Evolutionary conservation across 2,797 vertebrate genomes (phyloP), one percentile per base, ranked within the genome.

Genomic region (Rhodeus uyekii): DNA sequence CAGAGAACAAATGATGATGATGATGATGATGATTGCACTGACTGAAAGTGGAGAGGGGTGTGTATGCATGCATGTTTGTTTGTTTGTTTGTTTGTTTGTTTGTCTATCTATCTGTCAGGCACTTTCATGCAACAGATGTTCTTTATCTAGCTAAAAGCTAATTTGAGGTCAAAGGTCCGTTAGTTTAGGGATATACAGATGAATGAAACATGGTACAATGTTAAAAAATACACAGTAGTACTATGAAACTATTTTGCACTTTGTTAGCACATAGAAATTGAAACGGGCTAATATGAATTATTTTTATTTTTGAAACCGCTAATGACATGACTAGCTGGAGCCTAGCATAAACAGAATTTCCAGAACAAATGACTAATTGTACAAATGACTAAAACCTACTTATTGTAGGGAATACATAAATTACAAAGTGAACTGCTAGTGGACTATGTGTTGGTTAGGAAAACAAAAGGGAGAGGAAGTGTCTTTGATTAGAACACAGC

Each of bases 1-100:
- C 60, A 42, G 60, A 81, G 78, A 82, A 83, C 83, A 83, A 81
- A 84, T 44, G 58, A 79, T 78, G 78, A 67, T 83, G 81, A n/a
- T n/a, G n/a, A 46, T 46, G 44, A 46, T 46, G 44, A 18, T 46
- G 44, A 85, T 83, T 82, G 84, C 50, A 75, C 71, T 18, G 34
- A 77, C 42, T 63, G 46, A 55, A 84, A 80, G 46, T 46, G 5
- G 60, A 38, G 71, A 77, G 53, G 36, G 18, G 65, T 71, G 55
- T 73, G 63, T 24, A 29, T 82, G 12, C 2, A 13, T 27, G 13
- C 24, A 36, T 61, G 27, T 50, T 29, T 68, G 64, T 75, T 73
- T 61, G 63, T 19, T 48, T 18, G 14, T 42, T 29, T 14, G 27
- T 42, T 38, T 65, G 12, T 29, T 63, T 60, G 3, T 60, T 29